A percentile compares a stretch with the other conserved stretches of the same genome.
These are phyloP conservation scores for Paedocypris micromegethes DNA, from an alignment of 2,797 vertebrate genomes.

Conservation along the genomic window DNA sequence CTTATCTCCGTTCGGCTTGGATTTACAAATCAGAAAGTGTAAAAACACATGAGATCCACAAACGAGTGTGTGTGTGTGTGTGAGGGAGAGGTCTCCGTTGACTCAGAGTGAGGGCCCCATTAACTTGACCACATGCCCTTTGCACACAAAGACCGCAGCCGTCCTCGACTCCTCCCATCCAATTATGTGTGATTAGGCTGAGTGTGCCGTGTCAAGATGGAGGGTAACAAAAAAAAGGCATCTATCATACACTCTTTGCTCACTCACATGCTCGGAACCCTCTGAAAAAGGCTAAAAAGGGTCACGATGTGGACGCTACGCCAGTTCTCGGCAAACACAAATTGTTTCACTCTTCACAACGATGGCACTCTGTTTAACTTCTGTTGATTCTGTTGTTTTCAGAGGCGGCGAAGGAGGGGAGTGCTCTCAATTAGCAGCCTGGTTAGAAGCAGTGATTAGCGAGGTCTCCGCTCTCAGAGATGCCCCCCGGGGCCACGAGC, in stretches of 20 bases:
- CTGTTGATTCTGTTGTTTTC: conserved; percentile 36
- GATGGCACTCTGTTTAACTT: conserved; percentile 22
- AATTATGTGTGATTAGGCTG: conserved; percentile 90
- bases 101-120: conserved; percentile 68
- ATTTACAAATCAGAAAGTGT: not conserved
- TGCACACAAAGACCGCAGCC: conserved; percentile 80
- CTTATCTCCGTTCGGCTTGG: conserved; percentile 17
- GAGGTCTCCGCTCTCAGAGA: conserved; percentile 35
- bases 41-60: conserved; percentile 26
- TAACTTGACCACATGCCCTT: conserved; percentile 86
- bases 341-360: too few relatives aligned
- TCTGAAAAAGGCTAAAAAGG: too few relatives aligned
- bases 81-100: conserved; percentile 44
- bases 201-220: conserved; percentile 84
- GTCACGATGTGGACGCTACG: not conserved
- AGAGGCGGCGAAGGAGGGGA: conserved; percentile 31
- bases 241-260: not conserved
- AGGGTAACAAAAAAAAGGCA: conserved; percentile 60
- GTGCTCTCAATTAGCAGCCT: conserved; percentile 44
- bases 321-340: not conserved
- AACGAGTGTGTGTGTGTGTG: conserved; percentile 48
- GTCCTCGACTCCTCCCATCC: conserved; percentile 80
- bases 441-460: conserved; percentile 47
- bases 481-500: conserved; percentile 42
- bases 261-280: not conserved